phyloP scores from a whole-genome alignment of 1,140 invertebrate genomes.

The Bombus superbus region DNA sequence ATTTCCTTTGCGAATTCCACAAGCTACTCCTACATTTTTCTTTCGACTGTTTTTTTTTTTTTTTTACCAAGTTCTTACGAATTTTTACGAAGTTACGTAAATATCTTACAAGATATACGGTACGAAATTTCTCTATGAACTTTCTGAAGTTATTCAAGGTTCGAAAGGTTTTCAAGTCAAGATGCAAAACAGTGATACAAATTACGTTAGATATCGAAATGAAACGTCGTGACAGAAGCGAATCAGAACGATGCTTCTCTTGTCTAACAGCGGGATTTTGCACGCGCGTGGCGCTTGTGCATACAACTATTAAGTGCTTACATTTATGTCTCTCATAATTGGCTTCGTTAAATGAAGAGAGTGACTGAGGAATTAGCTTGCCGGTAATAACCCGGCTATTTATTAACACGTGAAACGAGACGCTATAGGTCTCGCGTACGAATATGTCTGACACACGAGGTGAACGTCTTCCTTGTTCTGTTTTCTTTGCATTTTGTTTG shows the following conservation, averaged over 20 bases:
- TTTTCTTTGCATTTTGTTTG: not conserved
- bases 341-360: conserved; percentile 81
- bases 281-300: conserved; percentile 71
- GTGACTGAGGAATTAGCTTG: conserved; percentile 80
- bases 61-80: no score
- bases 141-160: rapidly evolving
- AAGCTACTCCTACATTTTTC: not conserved
- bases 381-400: conserved; percentile 80
- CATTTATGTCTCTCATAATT: conserved; percentile 81
- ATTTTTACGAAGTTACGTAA: rapidly evolving
- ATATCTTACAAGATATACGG: no score
- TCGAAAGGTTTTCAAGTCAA: rapidly evolving
- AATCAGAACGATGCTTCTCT: not conserved
- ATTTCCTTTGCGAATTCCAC: not conserved
- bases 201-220: not conserved
- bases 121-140: no score
- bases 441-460: conserved; percentile 27
- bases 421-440: conserved; percentile 54
- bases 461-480: conserved; percentile 42
- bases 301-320: conserved; percentile 79
- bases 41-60: not conserved
- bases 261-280: conserved; percentile 39
- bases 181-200: no score
- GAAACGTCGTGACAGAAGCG: not conserved
- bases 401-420: conserved; percentile 81